These are phyloP conservation scores for Monoplex corrugatus DNA, from an alignment of 2,888 invertebrate genomes.

Conservation along the genomic window DNA sequence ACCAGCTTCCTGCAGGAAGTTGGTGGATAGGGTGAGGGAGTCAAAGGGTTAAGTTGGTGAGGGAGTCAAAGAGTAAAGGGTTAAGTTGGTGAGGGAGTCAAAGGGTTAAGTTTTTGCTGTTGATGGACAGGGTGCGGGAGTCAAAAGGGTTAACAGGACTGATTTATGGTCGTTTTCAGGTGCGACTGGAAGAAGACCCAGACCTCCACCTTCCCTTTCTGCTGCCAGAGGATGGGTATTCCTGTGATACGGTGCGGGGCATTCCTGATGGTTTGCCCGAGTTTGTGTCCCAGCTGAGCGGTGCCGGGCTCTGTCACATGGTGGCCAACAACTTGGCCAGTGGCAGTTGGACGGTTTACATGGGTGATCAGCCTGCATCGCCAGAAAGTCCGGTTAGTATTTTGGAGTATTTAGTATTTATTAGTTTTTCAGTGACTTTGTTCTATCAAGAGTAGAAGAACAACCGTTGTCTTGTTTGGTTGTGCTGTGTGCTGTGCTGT, in stretches of 20 bases:
- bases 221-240: conserved; percentile 98
- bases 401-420: neutral
- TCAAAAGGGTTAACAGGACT: too few relatives aligned
- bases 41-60: too few relatives aligned
- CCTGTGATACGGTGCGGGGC: conserved; percentile 96
- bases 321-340: conserved; percentile 95
- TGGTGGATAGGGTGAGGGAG: too few relatives aligned
- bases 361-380: conserved; percentile 82
- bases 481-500: too few relatives aligned
- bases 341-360: conserved; percentile 97
- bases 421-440: neutral
- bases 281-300: conserved; percentile 75
- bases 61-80: too few relatives aligned
- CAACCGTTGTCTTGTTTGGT: too few relatives aligned
- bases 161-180: too few relatives aligned
- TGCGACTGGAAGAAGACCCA: conserved; percentile 93
- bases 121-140: too few relatives aligned
- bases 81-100: too few relatives aligned
- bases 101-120: too few relatives aligned
- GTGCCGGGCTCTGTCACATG: conserved; percentile 90
- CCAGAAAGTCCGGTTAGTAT: conserved; percentile 19
- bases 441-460: too few relatives aligned
- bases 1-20: too few relatives aligned
- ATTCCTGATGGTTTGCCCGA: conserved; percentile 87
- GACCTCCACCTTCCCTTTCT: conserved; percentile 93